Base-by-base conservation (phyloP, 2,113 vertebrate genomes). In the Echinops telfairi region DNA sequence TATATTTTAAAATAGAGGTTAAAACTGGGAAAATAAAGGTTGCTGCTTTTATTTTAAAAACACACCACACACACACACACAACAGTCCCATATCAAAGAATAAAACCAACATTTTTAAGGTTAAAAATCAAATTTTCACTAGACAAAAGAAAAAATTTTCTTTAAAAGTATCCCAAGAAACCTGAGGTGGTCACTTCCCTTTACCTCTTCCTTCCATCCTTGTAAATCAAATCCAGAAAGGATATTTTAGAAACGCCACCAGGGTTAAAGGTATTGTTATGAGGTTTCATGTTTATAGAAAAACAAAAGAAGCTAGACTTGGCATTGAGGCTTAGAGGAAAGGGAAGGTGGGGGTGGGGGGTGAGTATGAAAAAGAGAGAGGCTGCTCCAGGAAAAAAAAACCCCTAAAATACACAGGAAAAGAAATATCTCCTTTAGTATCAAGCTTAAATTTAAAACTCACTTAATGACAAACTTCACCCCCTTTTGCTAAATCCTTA, bases 71-170 rank as follows among this genome's bases (percentile, higher is more conserved):
- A n/a, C n/a, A n/a, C n/a, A n/a, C n/a, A n/a, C n/a, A n/a, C n/a
- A 27, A 71, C 9, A 82, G 60, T 53, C 82, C 33, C 31, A 68
- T 89, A 43, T 29, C 36, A 86, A 94, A 94, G 60, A 88, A 78
- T 70, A 79, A 83, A 89, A 31, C 20, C 4, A 68, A 73, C 62
- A 82, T n/a, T 80, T 33, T 76, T 76, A 86, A 62, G 22, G 60
- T 11, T 62, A 73, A 81, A n/a, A 14, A 53, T 31, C 17, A 53
- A 53, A 31, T 78, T 31, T 9, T 31, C 16, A 47, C 40, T 53
- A 31, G 76, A 53, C 27, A 47, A 66, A 29, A 14, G 9, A 78
- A 47, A 53, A 19, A 20, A 4, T 19, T 36, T 8, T 11, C 19
- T 19, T 10, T 9, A 14, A 6, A 20, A 36, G 76, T 40, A 78